A percentile compares a stretch with the other conserved stretches of the same genome.
Evolutionary conservation across 2,888 invertebrate species (phyloP).

Genomic region (Ditula angustiorana): DNA sequence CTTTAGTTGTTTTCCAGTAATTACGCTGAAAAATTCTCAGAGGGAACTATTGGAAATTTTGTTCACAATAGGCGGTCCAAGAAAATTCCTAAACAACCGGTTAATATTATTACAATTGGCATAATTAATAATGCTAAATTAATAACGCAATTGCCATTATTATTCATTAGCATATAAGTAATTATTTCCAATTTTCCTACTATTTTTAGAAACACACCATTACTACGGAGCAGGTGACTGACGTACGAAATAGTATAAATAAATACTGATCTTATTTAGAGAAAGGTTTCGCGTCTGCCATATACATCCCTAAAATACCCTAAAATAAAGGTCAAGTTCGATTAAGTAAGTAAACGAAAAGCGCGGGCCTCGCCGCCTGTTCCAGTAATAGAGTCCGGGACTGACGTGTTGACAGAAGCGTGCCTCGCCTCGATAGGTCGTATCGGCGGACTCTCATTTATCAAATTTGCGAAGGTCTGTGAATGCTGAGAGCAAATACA

Average conservation of each 20-base stretch:
- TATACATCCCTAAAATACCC: neutral
- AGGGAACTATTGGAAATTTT: too few species aligned
- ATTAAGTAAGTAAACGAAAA: neutral
- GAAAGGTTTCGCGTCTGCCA: neutral
- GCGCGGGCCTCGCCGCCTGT: neutral
- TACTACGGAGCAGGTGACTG: neutral
- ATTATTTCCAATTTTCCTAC: too few species aligned
- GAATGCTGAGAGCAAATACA: neutral
- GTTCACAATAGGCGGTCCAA: too few species aligned
- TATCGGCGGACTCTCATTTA: conserved; percentile 9
- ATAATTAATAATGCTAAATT: too few species aligned
- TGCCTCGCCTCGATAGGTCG: neutral
- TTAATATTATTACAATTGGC: too few species aligned
- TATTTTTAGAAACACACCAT: too few species aligned
- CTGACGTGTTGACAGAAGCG: conserved; percentile 5
- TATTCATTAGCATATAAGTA: too few species aligned
- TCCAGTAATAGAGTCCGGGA: neutral
- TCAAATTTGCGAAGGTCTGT: conserved; percentile 1
- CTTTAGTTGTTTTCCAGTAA: too few species aligned
- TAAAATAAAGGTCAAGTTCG: conserved; percentile 12
- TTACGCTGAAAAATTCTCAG: too few species aligned
- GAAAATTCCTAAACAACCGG: too few species aligned
- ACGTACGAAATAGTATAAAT: neutral
- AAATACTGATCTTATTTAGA: neutral
- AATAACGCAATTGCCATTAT: too few species aligned